Conservation (phyloP, 2,797 vertebrate species). For the Anguilla obscura region DNA sequence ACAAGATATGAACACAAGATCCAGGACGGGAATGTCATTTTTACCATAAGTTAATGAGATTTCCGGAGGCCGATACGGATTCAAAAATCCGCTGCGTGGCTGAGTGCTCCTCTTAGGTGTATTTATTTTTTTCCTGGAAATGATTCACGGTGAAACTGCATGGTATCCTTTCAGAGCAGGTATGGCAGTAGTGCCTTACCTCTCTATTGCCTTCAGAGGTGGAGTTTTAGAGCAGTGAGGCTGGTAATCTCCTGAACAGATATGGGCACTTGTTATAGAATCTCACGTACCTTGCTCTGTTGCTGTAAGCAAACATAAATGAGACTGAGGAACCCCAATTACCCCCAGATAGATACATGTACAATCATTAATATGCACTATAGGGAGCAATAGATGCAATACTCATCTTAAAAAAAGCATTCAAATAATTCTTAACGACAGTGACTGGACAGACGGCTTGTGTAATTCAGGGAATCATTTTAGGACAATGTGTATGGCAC, state of each 20-base stretch:
- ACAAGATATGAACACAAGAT: constrained; percentile 22
- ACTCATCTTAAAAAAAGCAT: background rate
- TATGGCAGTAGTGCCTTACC: background rate
- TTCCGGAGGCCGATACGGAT: constrained; percentile 19
- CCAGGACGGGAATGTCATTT: constrained; percentile 37
- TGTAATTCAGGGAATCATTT: background rate
- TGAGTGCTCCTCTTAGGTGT: background rate
- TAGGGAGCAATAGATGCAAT: background rate
- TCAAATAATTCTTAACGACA: background rate
- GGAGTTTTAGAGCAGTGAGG: background rate
- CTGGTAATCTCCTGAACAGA: background rate
- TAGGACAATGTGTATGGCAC: too few relatives aligned
- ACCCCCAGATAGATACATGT: background rate
- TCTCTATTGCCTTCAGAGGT: background rate
- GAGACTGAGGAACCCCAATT: background rate
- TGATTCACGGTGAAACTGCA: background rate
- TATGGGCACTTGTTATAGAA: background rate
- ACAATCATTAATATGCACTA: background rate
- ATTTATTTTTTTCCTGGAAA: background rate
- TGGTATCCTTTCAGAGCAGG: background rate
- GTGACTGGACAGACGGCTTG: background rate
- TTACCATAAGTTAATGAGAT: constrained; percentile 41
- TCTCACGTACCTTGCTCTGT: background rate
- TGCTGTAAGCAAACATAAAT: background rate
- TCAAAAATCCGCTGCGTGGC: background rate